phyloP scores from a whole-genome alignment of 1,140 invertebrate genomes.

The Ooceraea biroi region DNA sequence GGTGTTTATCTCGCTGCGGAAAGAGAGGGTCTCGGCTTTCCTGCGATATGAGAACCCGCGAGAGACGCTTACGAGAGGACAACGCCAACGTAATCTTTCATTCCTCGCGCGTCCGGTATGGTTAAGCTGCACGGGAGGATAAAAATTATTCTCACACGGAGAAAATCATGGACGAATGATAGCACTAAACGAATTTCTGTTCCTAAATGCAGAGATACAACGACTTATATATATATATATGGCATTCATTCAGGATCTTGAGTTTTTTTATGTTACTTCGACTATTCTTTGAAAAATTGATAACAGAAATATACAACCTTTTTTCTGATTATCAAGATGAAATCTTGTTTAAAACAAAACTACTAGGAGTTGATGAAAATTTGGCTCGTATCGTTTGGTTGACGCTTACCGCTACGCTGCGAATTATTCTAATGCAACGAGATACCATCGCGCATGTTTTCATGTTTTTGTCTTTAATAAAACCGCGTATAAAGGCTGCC shows the following conservation, averaged over 20 bases:
- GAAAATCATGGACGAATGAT: not conserved
- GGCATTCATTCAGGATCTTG: not conserved
- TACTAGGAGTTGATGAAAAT: too few species aligned
- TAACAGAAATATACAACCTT: too few species aligned
- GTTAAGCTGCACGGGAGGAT: not conserved
- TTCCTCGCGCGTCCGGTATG: not conserved
- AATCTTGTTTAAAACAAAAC: too few species aligned
- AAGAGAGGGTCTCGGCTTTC: conserved; percentile 35
- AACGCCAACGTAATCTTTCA: conserved; percentile 22
- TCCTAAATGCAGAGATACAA: not conserved
- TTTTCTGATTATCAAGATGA: too few species aligned
- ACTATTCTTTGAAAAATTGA: too few species aligned
- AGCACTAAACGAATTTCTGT: not conserved
- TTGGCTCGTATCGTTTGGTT: too few species aligned
- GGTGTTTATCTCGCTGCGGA: conserved; percentile 33
- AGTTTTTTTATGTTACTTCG: not conserved
- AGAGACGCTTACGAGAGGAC: not conserved
- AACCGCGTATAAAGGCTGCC: not conserved
- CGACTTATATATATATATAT: not conserved
- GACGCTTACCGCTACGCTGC: not conserved
- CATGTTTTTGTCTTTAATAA: not conserved
- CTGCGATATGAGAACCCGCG: not conserved
- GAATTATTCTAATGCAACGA: not conserved
- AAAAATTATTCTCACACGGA: conserved; percentile 7
- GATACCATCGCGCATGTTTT: not conserved